Evolutionary conservation across 2,888 invertebrate species (phyloP).

Genomic region (Lasioglossum pauxillum): DNA sequence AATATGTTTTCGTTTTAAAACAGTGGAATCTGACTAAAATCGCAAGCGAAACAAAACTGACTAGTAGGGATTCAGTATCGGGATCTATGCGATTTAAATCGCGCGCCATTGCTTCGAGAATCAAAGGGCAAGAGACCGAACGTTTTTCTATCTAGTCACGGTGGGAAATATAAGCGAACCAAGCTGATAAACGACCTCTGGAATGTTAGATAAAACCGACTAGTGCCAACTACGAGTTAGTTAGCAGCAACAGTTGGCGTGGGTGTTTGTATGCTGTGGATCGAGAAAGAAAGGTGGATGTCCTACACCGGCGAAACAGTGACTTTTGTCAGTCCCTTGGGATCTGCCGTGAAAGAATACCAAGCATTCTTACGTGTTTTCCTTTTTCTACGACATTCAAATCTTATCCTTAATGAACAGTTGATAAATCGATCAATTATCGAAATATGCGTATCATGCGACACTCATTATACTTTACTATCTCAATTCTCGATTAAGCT

Average conservation of each 20-base stretch:
- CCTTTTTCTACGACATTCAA: conserved; percentile 42
- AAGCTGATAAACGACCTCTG: conserved; percentile 80
- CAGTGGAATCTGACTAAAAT: background rate
- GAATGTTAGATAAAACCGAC: conserved; percentile 81
- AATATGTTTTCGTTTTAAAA: background rate
- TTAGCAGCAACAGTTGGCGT: conserved; percentile 66
- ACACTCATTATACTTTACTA: background rate
- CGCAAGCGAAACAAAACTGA: background rate
- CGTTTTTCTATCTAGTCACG: conserved; percentile 61
- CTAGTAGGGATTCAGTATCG: background rate
- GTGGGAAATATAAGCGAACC: conserved; percentile 75
- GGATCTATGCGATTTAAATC: conserved; percentile 44
- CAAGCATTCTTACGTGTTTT: conserved; percentile 46
- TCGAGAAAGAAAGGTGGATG: conserved; percentile 57
- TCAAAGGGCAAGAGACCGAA: conserved; percentile 62
- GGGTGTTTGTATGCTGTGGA: conserved; percentile 41
- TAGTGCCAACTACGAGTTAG: conserved; percentile 71
- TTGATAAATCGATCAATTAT: conserved; percentile 32
- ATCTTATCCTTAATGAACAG: conserved; percentile 39
- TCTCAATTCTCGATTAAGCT: background rate
- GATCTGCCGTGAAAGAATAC: conserved; percentile 57
- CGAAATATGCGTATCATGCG: background rate
- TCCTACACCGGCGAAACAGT: conserved; percentile 57
- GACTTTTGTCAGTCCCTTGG: conserved; percentile 61
- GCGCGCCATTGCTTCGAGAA: conserved; percentile 27